These are phyloP conservation scores for Sceliomorpha sp. DNA, from an alignment of 2,888 invertebrate species.

Conservation along the genomic window DNA sequence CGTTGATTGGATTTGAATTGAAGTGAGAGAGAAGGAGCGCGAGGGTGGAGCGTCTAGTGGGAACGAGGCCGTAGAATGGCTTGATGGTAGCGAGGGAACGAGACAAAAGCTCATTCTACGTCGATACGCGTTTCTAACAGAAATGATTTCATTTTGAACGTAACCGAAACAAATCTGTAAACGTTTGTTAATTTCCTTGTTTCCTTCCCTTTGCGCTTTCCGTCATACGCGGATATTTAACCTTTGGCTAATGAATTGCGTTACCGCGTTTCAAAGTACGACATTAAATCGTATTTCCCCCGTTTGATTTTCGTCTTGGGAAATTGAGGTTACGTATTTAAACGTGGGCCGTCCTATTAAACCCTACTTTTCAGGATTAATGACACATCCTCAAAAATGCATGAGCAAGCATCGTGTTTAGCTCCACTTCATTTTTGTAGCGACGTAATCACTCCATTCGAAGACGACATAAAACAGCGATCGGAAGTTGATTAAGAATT, in stretches of 20 bases:
- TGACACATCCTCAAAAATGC: no score
- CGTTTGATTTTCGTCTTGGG: no score
- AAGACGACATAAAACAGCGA: slow-evolving; percentile 39
- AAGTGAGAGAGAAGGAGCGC: slow-evolving; percentile 53
- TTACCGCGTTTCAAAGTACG: no score
- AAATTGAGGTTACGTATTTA: no score
- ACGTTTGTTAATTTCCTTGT: background rate
- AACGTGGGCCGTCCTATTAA: no score
- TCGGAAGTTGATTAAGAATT: slow-evolving; percentile 45
- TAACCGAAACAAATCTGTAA: background rate
- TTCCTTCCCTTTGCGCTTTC: background rate
- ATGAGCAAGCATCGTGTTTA: no score
- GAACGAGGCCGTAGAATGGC: no score
- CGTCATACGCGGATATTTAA: no score
- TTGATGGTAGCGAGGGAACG: background rate
- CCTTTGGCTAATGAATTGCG: background rate
- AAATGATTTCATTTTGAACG: slow-evolving; percentile 3
- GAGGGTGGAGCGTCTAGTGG: no score
- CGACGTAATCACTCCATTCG: slow-evolving; percentile 26
- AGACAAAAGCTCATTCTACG: slow-evolving; percentile 6
- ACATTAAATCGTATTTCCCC: no score
- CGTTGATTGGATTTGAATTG: slow-evolving; percentile 73
- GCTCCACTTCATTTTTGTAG: no score
- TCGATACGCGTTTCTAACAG: background rate
- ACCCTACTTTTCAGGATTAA: no score